Percentiles rank a stretch among this genome's conserved stretches.
These are phyloP conservation scores for Orius insidiosus DNA, from an alignment of 1,140 invertebrate species.

Conservation along the genomic window DNA sequence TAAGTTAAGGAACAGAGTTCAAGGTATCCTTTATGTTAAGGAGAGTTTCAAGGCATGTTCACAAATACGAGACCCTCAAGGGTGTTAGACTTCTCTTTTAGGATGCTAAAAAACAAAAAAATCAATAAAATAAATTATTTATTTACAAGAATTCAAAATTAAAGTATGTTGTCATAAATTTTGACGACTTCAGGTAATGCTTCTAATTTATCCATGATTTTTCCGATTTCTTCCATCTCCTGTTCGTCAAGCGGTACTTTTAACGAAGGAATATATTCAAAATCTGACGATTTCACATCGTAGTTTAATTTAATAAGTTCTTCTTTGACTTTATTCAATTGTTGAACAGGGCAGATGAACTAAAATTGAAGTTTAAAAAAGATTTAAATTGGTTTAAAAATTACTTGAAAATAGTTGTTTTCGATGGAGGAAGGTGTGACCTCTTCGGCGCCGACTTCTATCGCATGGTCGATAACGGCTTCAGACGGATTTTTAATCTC, in stretches of 20 bases:
- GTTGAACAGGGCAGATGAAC: slow-evolving; percentile 27
- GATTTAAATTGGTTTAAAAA: background rate
- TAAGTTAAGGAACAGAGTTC: no score
- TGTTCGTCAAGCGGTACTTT: slow-evolving; percentile 26
- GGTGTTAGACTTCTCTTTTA: no score
- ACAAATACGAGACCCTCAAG: no score
- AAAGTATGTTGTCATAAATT: slow-evolving; percentile 34
- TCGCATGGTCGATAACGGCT: slow-evolving; percentile 39
- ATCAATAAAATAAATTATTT: slow-evolving; percentile 1
- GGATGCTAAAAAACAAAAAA: no score
- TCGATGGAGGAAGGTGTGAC: slow-evolving; percentile 31
- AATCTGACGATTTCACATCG: slow-evolving; percentile 26
- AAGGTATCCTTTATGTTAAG: no score
- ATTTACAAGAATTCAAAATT: slow-evolving; percentile 16
- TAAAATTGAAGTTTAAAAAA: slow-evolving; percentile 23
- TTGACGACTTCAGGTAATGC: slow-evolving; percentile 29
- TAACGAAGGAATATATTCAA: slow-evolving; percentile 28
- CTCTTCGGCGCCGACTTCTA: slow-evolving; percentile 40
- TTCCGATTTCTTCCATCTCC: slow-evolving; percentile 25
- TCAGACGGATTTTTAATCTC: slow-evolving; percentile 27
- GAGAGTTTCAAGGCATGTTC: no score
- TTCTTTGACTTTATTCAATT: slow-evolving; percentile 23
- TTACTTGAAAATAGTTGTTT: slow-evolving; percentile 1
- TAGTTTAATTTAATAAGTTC: slow-evolving; percentile 29
- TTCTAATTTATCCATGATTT: slow-evolving; percentile 28